These are phyloP conservation scores for Misgurnus anguillicaudatus DNA, from an alignment of 2,113 vertebrate genomes.

Conservation along the genomic window DNA sequence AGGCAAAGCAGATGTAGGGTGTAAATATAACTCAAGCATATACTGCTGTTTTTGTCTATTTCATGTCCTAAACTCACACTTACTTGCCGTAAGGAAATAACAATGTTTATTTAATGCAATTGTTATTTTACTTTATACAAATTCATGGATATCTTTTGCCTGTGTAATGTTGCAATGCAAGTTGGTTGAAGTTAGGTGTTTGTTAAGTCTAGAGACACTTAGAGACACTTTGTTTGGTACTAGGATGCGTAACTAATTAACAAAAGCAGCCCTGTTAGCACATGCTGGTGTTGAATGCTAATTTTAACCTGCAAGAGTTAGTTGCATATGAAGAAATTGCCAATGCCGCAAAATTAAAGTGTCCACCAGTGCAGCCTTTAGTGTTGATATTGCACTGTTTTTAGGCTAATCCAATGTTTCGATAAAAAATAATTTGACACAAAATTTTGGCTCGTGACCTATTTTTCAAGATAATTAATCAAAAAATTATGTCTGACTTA, in stretches of 20 bases:
- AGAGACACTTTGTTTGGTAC: constrained; percentile 68
- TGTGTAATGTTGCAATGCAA: background rate
- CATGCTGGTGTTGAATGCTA: constrained; percentile 69
- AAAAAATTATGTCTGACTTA: too few relatives aligned
- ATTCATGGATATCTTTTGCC: background rate
- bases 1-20: background rate
- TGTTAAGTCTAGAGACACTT: constrained; percentile 33
- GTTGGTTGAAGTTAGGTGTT: constrained; percentile 34
- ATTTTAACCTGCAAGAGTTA: constrained; percentile 59
- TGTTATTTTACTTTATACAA: background rate
- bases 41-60: too few relatives aligned
- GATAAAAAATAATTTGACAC: too few relatives aligned
- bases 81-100: too few relatives aligned
- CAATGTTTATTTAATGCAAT: too few relatives aligned
- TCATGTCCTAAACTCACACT: background rate
- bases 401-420: too few relatives aligned
- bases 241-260: constrained; percentile 76
- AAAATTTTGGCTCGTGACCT: too few relatives aligned
- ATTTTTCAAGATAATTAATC: too few relatives aligned
- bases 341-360: constrained; percentile 56
- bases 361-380: background rate
- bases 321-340: constrained; percentile 51
- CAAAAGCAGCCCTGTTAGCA: constrained; percentile 73
- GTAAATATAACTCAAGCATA: background rate
- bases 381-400: background rate